Evolutionary conservation across 2,113 vertebrate species (phyloP).

Genomic region (Gobiocypris rarus): DNA sequence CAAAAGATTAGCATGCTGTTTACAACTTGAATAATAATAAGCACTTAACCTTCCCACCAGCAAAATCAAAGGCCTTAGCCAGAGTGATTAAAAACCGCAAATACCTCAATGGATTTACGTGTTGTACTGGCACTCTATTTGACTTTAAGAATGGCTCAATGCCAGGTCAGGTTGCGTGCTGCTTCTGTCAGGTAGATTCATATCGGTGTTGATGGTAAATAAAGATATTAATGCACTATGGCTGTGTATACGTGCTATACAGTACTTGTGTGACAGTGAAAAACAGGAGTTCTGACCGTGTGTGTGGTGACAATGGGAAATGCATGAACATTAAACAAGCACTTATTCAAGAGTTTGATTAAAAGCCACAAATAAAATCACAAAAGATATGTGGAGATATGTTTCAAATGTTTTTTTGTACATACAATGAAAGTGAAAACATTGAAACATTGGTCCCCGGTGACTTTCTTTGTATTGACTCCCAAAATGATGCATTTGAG

Average conservation of each 20-base stretch:
- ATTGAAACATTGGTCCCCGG: no score
- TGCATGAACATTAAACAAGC: not conserved
- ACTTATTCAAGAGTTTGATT: not conserved
- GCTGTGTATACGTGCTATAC: slow-evolving; percentile 5
- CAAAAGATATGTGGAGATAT: no score
- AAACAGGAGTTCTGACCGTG: not conserved
- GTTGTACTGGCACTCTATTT: slow-evolving; percentile 6
- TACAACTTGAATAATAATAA: slow-evolving; percentile 6
- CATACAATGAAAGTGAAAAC: no score
- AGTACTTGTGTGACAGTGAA: not conserved
- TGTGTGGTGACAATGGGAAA: not conserved
- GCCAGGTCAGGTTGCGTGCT: slow-evolving; percentile 72
- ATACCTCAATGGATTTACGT: not conserved
- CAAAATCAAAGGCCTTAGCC: not conserved
- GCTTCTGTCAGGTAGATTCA: slow-evolving; percentile 71
- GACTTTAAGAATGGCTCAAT: slow-evolving; percentile 58
- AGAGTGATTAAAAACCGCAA: not conserved
- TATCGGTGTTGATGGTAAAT: slow-evolving; percentile 64
- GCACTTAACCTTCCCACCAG: slow-evolving; percentile 25
- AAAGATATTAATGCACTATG: slow-evolving; percentile 23
- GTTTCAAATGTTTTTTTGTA: no score
- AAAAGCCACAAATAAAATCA: not conserved
- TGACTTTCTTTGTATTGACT: not conserved
- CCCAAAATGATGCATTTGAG: no score
- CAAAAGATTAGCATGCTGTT: slow-evolving; percentile 17